These are phyloP conservation scores for Pituophis catenifer DNA, from an alignment of 2,113 vertebrate genomes.

Conservation along the genomic window DNA sequence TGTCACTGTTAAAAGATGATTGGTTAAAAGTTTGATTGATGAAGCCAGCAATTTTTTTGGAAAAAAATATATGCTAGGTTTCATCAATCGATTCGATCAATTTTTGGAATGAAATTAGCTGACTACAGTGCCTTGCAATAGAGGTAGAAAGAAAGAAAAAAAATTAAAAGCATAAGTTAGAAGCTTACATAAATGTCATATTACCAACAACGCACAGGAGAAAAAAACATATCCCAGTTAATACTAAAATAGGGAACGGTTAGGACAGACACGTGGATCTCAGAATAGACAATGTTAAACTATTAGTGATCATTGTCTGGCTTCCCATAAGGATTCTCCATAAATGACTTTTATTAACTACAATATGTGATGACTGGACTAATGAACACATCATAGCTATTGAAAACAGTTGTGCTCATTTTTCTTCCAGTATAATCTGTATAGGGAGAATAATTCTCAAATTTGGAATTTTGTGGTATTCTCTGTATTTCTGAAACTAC, in stretches of 20 bases:
- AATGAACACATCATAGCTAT: neutral
- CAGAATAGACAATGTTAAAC: neutral
- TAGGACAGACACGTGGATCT: too few species aligned
- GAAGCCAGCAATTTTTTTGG: neutral
- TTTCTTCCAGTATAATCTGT: fast-evolving
- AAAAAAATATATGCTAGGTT: neutral
- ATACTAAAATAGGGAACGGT: neutral
- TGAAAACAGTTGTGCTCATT: neutral
- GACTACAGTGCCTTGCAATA: neutral
- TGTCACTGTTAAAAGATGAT: neutral
- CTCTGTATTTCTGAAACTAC: neutral
- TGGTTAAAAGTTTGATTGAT: neutral
- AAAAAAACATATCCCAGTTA: neutral
- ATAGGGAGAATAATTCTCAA: neutral
- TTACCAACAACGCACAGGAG: neutral
- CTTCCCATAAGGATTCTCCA: neutral
- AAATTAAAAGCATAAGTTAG: neutral
- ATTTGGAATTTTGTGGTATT: neutral
- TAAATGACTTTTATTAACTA: neutral
- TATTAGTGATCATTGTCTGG: neutral
- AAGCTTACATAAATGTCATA: neutral
- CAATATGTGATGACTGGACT: neutral
- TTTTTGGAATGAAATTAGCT: neutral
- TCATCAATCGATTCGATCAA: neutral
- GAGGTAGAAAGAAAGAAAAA: neutral